phyloP scores from a whole-genome alignment of 1,140 invertebrate genomes.

The Penaeus japonicus region DNA sequence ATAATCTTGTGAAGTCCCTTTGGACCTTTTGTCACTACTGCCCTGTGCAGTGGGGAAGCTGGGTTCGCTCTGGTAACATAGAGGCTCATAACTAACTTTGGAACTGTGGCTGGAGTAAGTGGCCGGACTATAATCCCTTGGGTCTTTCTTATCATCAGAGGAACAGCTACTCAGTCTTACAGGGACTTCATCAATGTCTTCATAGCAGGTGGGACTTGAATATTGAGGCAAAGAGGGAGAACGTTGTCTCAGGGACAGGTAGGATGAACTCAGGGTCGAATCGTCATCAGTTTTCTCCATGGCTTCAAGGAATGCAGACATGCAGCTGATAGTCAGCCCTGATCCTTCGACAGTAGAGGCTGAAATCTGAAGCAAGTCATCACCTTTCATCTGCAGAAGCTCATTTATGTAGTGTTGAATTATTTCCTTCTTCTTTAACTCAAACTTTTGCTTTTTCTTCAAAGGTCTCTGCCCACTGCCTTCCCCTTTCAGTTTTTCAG shows the following conservation, averaged over 20 bases:
- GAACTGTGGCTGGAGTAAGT: not conserved
- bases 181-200: slow-evolving; percentile 35
- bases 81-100: too few species aligned
- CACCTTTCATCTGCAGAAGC: slow-evolving; percentile 6
- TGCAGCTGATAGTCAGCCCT: slow-evolving; percentile 3
- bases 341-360: slow-evolving; percentile 40
- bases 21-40: too few species aligned
- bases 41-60: too few species aligned
- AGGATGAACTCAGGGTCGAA: not conserved
- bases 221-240: not conserved
- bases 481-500: slow-evolving; percentile 32
- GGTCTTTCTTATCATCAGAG: too few species aligned
- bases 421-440: slow-evolving; percentile 17
- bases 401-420: slow-evolving; percentile 24
- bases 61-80: too few species aligned
- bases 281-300: not conserved
- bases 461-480: slow-evolving; percentile 27
- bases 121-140: not conserved
- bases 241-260: too few species aligned
- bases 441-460: slow-evolving; percentile 29
- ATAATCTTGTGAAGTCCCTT: too few species aligned
- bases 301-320: not conserved
- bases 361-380: not conserved
- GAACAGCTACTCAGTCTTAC: not conserved
- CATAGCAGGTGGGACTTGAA: not conserved